phyloP scores from a whole-genome alignment of 2,888 invertebrate species.

The Mayetiola destructor region DNA sequence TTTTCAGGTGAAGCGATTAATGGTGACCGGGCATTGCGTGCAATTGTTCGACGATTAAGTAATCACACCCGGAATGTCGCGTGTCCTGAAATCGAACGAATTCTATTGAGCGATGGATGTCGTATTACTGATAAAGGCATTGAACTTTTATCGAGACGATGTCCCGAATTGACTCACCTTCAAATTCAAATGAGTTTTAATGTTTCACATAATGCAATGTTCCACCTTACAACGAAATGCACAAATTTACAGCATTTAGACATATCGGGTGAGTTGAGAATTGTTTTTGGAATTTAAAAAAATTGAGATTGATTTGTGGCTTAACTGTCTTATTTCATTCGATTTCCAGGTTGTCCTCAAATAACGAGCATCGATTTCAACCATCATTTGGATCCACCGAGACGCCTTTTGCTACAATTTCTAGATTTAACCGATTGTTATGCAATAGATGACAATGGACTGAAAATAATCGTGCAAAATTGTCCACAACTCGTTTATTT shows the following conservation, averaged over 20 bases:
- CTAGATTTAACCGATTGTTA: slow-evolving; percentile 84
- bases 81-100: slow-evolving; percentile 50
- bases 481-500: slow-evolving; percentile 77
- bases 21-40: slow-evolving; percentile 50
- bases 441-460: slow-evolving; percentile 67
- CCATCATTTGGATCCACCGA: slow-evolving; percentile 46
- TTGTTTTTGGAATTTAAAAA: neutral
- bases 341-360: slow-evolving; percentile 28
- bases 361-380: slow-evolving; percentile 64
- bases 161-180: slow-evolving; percentile 67
- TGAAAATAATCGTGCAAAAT: slow-evolving; percentile 69
- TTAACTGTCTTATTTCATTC: neutral
- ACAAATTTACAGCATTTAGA: slow-evolving; percentile 71
- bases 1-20: slow-evolving; percentile 20
- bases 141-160: slow-evolving; percentile 57
- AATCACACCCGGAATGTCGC: slow-evolving; percentile 51
- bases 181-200: slow-evolving; percentile 61
- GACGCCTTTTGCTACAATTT: slow-evolving; percentile 64
- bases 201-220: slow-evolving; percentile 61
- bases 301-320: neutral
- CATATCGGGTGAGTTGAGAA: slow-evolving; percentile 57
- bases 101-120: slow-evolving; percentile 52
- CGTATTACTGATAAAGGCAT: slow-evolving; percentile 65
- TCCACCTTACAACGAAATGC: slow-evolving; percentile 65
- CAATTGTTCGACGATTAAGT: slow-evolving; percentile 47